phyloP scores from a whole-genome alignment of 1,140 invertebrate genomes.

The Bilobella aurantiaca region DNA sequence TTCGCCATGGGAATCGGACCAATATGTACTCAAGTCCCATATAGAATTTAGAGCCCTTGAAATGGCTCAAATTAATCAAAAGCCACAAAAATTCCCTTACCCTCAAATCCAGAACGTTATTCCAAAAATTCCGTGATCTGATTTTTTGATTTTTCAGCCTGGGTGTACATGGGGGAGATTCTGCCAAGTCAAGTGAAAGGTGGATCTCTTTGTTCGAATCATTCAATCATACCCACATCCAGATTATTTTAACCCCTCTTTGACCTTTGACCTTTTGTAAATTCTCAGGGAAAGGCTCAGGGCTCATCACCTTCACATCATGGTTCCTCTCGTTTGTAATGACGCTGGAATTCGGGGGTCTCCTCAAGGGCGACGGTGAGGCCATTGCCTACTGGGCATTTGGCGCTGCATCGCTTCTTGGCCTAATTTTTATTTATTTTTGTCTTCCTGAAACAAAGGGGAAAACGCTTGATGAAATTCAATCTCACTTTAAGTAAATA shows the following conservation, averaged over 20 bases:
- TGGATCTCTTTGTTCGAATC: no score
- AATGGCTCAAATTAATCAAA: no score
- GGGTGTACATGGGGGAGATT: constrained; percentile 51
- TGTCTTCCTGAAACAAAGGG: constrained; percentile 16
- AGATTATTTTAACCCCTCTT: no score
- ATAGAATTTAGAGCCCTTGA: no score
- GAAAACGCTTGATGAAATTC: constrained; percentile 19
- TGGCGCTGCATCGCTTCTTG: background rate
- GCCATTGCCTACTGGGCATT: constrained; percentile 1
- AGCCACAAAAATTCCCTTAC: no score
- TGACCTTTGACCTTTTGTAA: background rate
- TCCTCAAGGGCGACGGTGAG: constrained; percentile 40
- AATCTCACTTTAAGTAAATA: constrained; percentile 5
- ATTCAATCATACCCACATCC: no score
- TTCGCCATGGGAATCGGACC: constrained; percentile 56
- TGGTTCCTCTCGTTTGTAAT: constrained; percentile 41
- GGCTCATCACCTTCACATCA: constrained; percentile 17
- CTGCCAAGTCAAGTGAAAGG: constrained; percentile 7
- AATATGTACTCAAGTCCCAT: constrained; percentile 42
- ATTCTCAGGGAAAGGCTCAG: constrained; percentile 18
- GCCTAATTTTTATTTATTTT: background rate
- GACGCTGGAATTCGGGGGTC: constrained; percentile 42
- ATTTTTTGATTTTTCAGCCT: constrained; percentile 34
- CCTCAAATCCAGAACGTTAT: background rate
- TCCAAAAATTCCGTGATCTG: background rate